Conservation (phyloP, 2,113 vertebrate species). For the Dermatemys mawii region DNA sequence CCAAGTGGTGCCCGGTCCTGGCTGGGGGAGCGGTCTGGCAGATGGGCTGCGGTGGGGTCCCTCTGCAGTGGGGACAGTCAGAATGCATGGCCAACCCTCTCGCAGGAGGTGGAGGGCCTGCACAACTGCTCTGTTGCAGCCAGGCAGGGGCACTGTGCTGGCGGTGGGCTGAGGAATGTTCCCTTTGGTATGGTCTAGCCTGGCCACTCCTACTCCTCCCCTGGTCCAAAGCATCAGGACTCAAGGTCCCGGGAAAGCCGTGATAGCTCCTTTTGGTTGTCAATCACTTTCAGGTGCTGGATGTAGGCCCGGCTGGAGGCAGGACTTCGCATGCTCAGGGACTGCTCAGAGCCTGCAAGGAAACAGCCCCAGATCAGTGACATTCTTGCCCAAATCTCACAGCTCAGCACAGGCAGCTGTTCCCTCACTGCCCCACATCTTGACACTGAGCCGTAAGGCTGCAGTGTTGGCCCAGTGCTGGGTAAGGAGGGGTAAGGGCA, state of each 20-base stretch:
- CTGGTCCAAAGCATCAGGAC: conserved; percentile 58
- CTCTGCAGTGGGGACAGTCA: fast-evolving
- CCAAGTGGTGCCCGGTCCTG: fast-evolving
- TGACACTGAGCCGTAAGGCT: neutral
- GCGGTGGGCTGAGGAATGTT: neutral
- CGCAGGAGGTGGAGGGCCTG: fast-evolving
- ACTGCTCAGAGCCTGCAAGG: conserved; percentile 86
- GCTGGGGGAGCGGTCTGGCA: neutral
- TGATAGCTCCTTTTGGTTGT: conserved; percentile 91
- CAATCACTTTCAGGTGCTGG: conserved; percentile 91
- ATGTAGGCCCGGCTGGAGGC: conserved; percentile 85
- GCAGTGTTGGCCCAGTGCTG: neutral
- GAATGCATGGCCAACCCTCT: neutral
- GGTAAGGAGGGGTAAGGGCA: neutral
- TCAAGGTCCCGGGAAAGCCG: conserved; percentile 88
- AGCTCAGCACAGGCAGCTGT: neutral
- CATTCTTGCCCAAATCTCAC: neutral
- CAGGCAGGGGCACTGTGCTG: neutral
- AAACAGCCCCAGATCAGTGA: fast-evolving
- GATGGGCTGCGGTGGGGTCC: fast-evolving
- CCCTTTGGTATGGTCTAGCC: neutral
- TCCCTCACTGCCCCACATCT: neutral
- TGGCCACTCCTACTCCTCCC: neutral
- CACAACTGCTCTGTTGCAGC: neutral
- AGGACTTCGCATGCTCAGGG: conserved; percentile 80